Percentiles rank a stretch among this genome's conserved stretches.
Evolutionary conservation across 2,113 vertebrate species (phyloP).

Genomic region (Ictalurus punctatus): DNA sequence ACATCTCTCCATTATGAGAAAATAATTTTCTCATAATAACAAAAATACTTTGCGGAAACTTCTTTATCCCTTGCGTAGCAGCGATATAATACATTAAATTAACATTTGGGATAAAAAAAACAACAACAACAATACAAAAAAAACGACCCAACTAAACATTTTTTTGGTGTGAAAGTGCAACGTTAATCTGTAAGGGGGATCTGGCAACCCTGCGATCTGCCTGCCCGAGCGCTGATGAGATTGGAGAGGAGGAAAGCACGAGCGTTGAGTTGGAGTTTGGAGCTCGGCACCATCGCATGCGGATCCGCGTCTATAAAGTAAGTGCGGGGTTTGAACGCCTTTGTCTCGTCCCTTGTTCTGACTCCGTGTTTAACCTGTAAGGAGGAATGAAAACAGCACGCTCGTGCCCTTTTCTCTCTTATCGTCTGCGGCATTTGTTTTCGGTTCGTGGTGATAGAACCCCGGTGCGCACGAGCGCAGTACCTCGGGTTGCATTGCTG

Average conservation of each 20-base stretch:
- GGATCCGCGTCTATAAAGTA: slow-evolving; percentile 1
- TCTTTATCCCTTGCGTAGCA: too few species aligned
- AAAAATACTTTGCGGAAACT: too few species aligned
- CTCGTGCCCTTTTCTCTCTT: not conserved
- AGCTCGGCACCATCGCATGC: slow-evolving; percentile 3
- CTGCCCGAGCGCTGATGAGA: slow-evolving; percentile 63
- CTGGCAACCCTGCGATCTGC: slow-evolving; percentile 7
- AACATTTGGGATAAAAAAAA: too few species aligned
- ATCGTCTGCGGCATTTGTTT: not conserved
- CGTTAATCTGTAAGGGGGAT: not conserved
- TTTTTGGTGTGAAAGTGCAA: not conserved
- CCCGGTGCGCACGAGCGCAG: not conserved
- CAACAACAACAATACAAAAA: too few species aligned
- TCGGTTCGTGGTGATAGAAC: not conserved
- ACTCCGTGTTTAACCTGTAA: not conserved
- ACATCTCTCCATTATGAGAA: too few species aligned
- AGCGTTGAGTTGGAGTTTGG: slow-evolving; percentile 17
- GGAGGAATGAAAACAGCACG: not conserved
- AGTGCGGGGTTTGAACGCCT: not conserved
- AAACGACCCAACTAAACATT: not conserved
- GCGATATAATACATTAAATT: too few species aligned
- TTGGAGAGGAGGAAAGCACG: not conserved
- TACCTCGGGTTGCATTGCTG: not conserved
- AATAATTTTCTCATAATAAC: too few species aligned
- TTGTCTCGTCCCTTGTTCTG: not conserved